Evolutionary conservation across 2,113 vertebrate genomes (phyloP).

Genomic region (Toxotes chatareus): DNA sequence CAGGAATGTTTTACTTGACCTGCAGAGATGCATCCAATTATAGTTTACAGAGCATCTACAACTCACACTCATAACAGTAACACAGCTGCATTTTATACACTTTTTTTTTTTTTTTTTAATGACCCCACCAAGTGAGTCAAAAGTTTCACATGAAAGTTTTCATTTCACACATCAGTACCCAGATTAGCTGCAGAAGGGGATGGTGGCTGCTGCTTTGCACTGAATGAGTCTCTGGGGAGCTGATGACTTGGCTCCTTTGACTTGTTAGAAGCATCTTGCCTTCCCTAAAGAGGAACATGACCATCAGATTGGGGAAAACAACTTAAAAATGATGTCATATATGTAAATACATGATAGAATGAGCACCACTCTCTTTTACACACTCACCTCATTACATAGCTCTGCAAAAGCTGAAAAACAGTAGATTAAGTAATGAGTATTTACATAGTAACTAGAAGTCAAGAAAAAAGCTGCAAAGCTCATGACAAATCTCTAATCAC

Average conservation of each 20-base stretch:
- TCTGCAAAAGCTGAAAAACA: constrained; percentile 72
- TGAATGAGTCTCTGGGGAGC: constrained; percentile 52
- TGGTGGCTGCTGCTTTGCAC: constrained; percentile 56
- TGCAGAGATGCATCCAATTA: background rate
- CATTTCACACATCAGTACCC: constrained; percentile 70
- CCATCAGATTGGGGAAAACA: background rate
- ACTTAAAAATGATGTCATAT: background rate
- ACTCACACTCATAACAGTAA: constrained; percentile 31
- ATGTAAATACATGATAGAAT: background rate
- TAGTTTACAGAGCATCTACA: background rate
- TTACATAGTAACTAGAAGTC: background rate
- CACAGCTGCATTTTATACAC: constrained; percentile 17
- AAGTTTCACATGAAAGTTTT: constrained; percentile 34
- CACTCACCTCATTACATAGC: constrained; percentile 64
- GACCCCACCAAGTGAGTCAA: constrained; percentile 32
- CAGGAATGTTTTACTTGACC: background rate
- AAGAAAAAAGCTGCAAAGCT: background rate
- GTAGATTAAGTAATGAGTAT: constrained; percentile 19
- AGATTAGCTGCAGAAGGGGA: constrained; percentile 59
- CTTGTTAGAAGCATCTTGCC: constrained; percentile 24
- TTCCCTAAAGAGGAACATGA: constrained; percentile 48
- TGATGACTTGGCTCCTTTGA: constrained; percentile 53
- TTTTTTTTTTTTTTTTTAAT: constrained; percentile 17
- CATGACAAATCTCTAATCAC: constrained; percentile 6
- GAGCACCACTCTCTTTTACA: background rate